These are phyloP conservation scores for Hyposmocoma kahamanoa DNA, from an alignment of 1,140 invertebrate genomes.

Conservation along the genomic window DNA sequence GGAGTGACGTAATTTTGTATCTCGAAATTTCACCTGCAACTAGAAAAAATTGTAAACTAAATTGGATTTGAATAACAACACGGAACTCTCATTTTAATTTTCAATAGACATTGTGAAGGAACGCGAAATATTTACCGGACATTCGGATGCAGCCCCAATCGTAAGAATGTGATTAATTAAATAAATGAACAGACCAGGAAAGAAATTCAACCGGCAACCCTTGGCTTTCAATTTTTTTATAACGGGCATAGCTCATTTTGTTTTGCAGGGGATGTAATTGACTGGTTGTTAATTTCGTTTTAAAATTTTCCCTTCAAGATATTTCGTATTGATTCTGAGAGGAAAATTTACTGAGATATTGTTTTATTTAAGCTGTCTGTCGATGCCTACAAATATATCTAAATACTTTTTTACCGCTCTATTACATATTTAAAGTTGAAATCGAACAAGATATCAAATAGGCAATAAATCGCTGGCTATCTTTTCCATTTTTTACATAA, in stretches of 20 bases:
- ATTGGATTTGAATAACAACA: too few relatives aligned
- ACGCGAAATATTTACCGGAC: slow-evolving; percentile 62
- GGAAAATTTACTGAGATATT: not conserved
- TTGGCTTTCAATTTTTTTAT: slow-evolving; percentile 51
- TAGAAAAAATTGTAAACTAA: too few relatives aligned
- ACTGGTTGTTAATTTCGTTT: slow-evolving; percentile 57
- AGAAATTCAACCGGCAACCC: slow-evolving; percentile 66
- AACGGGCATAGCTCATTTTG: slow-evolving; percentile 58
- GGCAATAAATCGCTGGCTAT: not conserved
- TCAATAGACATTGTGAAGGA: slow-evolving; percentile 11
- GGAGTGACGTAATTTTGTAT: too few relatives aligned
- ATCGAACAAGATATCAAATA: too few relatives aligned
- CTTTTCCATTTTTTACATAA: not conserved
- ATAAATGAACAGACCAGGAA: slow-evolving; percentile 62
- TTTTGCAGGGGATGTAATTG: slow-evolving; percentile 48
- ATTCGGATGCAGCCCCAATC: slow-evolving; percentile 35
- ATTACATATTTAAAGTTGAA: too few relatives aligned
- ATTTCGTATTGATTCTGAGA: slow-evolving; percentile 20
- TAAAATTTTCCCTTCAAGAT: slow-evolving; percentile 30
- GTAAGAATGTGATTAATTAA: slow-evolving; percentile 71
- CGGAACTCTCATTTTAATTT: slow-evolving; percentile 3
- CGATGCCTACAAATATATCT: not conserved
- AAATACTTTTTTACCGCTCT: too few relatives aligned
- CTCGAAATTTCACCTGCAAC: too few relatives aligned
- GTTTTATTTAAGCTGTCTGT: not conserved